Conservation (phyloP, 1,140 invertebrate species). For the Trichomalopsis sarcophagae region DNA sequence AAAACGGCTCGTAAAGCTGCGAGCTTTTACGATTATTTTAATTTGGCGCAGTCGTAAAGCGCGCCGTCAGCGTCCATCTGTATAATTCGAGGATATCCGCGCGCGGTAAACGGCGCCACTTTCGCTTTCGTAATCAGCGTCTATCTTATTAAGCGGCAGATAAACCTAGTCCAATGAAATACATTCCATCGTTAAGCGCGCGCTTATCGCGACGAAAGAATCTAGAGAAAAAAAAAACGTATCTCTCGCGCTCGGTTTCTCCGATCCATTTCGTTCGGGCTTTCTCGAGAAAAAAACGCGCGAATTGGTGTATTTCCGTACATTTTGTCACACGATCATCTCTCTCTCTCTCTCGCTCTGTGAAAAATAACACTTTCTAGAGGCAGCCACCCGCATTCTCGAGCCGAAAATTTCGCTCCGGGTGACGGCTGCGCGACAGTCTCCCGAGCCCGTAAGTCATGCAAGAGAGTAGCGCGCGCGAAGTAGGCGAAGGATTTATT, state of each 20-base stretch:
- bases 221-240: not conserved
- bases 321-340: not conserved
- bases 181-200: not conserved
- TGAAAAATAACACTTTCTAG: not conserved
- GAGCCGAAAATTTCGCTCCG: not conserved
- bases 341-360: not conserved
- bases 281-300: not conserved
- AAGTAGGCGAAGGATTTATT: constrained; percentile 20
- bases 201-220: not conserved
- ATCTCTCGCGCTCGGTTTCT: not conserved
- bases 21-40: no score
- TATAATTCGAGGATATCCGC: no score
- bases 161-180: not conserved
- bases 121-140: not conserved
- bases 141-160: not conserved
- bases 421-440: no score
- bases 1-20: no score
- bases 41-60: no score
- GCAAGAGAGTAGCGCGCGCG: no score
- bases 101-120: not conserved
- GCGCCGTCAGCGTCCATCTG: no score
- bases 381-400: constrained; percentile 6
- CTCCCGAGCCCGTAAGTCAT: no score
- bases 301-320: no score
- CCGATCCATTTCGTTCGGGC: not conserved